Conservation (phyloP, 2,113 vertebrate genomes). For the Catharus bicknelli region DNA sequence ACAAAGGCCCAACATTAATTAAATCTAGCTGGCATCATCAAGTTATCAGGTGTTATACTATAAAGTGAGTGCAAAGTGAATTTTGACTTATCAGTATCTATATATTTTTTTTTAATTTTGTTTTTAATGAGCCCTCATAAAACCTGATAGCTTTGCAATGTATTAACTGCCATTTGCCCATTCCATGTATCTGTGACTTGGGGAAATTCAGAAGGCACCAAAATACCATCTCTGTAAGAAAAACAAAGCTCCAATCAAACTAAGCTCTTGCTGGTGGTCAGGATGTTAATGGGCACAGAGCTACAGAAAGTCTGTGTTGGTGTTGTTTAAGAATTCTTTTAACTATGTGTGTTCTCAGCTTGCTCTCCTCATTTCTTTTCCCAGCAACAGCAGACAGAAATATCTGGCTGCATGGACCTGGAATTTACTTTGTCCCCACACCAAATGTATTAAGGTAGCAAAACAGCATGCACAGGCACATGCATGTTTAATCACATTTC, state of each 20-base stretch:
- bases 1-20: slow-evolving; percentile 28
- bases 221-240: background rate
- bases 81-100: slow-evolving; percentile 18
- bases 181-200: background rate
- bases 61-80: slow-evolving; percentile 12
- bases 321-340: background rate
- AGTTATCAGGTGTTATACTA: slow-evolving; percentile 1
- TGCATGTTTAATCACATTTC: background rate
- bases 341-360: background rate
- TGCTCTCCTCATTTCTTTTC: background rate
- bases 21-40: background rate
- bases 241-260: background rate
- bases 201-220: background rate
- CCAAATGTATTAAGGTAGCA: background rate
- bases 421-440: background rate
- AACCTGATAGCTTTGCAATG: background rate
- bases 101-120: background rate
- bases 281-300: background rate
- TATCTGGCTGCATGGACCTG: background rate
- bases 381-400: background rate
- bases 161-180: background rate
- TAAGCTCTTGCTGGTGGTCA: background rate
- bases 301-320: accelerated
- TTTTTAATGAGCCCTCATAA: background rate
- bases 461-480: background rate